A percentile compares a stretch with the other conserved stretches of the same genome.
Conservation (phyloP, 92 coral and sea anemone species). For the Epizoanthus scotinus region DNA sequence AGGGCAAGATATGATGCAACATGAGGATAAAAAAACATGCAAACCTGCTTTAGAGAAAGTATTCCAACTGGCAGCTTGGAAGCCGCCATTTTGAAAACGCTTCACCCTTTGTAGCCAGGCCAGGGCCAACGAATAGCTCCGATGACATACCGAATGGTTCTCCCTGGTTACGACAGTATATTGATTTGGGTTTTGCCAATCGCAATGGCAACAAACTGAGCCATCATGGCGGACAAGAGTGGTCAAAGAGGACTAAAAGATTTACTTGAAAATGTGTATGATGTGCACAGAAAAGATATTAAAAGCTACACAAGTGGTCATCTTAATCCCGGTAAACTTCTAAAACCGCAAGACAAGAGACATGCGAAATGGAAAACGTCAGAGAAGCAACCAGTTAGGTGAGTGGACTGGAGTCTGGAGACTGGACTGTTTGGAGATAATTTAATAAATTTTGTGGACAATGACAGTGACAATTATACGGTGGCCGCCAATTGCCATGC, state of each 20-base stretch:
- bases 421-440: no score
- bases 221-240: conserved; percentile 78
- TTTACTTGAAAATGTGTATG: conserved; percentile 82
- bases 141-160: not conserved
- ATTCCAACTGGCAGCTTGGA: conserved; percentile 64
- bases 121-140: not conserved
- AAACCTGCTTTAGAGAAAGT: conserved; percentile 80
- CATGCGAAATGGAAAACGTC: conserved; percentile 84
- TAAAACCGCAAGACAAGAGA: conserved; percentile 62
- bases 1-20: not conserved
- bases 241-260: conserved; percentile 57
- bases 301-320: conserved; percentile 95
- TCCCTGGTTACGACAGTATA: conserved; percentile 18
- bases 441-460: no score
- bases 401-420: no score
- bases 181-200: conserved; percentile 4
- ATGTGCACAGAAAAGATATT: conserved; percentile 94
- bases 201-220: conserved; percentile 35
- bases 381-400: conserved; percentile 77
- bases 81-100: conserved; percentile 68
- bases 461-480: no score
- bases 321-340: conserved; percentile 80
- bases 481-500: no score
- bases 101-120: conserved; percentile 38
- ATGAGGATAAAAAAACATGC: not conserved